phyloP scores from a whole-genome alignment of 2,797 vertebrate species.

The Lacerta viridis region DNA sequence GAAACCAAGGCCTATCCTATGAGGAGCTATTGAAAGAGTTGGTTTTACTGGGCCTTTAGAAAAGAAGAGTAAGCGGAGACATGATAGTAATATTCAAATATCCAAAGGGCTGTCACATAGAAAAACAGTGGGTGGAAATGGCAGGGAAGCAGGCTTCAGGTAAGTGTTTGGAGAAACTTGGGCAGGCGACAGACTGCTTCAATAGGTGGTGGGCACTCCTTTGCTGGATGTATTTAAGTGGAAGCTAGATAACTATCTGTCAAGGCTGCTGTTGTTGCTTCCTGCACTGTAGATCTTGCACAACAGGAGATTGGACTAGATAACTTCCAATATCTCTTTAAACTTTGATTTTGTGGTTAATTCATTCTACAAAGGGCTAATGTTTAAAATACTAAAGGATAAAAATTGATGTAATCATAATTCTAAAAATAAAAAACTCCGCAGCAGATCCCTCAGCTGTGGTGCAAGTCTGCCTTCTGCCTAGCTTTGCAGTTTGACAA shows the following conservation, averaged over 20 bases:
- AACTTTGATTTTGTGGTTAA: no score
- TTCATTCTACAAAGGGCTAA: constrained; percentile 9
- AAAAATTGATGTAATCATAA: constrained; percentile 18
- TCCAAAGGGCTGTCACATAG: background rate
- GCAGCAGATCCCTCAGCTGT: constrained; percentile 20
- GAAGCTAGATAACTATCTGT: background rate
- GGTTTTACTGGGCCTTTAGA: background rate
- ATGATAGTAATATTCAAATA: background rate
- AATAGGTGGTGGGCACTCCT: background rate
- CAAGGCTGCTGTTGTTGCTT: background rate
- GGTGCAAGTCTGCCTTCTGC: background rate
- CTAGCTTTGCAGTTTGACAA: constrained; percentile 15
- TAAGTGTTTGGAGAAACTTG: background rate
- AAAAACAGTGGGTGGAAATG: background rate
- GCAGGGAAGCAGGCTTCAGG: background rate
- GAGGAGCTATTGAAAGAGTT: background rate
- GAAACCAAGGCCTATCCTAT: background rate
- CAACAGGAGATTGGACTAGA: no score
- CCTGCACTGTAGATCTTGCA: background rate
- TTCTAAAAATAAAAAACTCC: constrained; percentile 8
- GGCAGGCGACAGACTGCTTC: background rate
- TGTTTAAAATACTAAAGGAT: background rate
- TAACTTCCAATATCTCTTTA: no score
- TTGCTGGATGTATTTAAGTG: background rate
- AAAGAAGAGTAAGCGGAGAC: background rate